phyloP scores from a whole-genome alignment of 2,888 invertebrate species.

The Cataglyphis altisquamis region DNA sequence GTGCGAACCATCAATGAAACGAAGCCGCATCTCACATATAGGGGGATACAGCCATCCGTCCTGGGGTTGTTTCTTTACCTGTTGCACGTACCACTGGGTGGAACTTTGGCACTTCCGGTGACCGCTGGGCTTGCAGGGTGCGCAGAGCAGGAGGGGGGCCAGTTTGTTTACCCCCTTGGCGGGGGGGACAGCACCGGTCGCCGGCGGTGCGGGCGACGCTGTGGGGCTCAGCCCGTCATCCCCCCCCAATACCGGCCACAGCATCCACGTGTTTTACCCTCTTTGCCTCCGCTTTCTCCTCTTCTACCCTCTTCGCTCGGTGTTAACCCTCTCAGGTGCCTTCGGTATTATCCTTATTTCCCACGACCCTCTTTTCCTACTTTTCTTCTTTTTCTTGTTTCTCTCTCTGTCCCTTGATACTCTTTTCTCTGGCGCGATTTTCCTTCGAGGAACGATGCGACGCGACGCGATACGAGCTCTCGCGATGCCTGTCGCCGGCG shows the following conservation, averaged over 20 bases:
- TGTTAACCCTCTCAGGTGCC: neutral
- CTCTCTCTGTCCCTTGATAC: neutral
- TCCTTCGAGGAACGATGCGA: neutral
- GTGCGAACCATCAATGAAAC: neutral
- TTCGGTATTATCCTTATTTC: neutral
- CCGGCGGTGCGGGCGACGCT: constrained; percentile 82
- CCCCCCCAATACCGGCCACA: constrained; percentile 85
- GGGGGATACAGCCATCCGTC: constrained; percentile 18
- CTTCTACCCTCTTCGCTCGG: neutral
- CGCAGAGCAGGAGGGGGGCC: constrained; percentile 83
- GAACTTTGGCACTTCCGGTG: constrained; percentile 82
- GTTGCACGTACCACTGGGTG: constrained; percentile 86
- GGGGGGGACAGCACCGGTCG: constrained; percentile 65
- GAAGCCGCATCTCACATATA: neutral
- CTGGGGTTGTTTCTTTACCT: constrained; percentile 80
- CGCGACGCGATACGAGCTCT: constrained; percentile 6
- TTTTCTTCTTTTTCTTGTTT: constrained; percentile 18
- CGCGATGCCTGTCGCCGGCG: constrained; percentile 34
- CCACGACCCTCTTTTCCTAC: constrained; percentile 18
- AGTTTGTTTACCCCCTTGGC: constrained; percentile 80
- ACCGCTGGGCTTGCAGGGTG: constrained; percentile 83
- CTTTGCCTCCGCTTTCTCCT: neutral
- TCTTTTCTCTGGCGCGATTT: neutral
- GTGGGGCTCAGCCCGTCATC: constrained; percentile 85
- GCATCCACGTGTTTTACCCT: constrained; percentile 81